A percentile compares a stretch with the other conserved stretches of the same genome.
Evolutionary conservation across 2,113 vertebrate genomes (phyloP).

Genomic region (Psittacula cyanocephala): DNA sequence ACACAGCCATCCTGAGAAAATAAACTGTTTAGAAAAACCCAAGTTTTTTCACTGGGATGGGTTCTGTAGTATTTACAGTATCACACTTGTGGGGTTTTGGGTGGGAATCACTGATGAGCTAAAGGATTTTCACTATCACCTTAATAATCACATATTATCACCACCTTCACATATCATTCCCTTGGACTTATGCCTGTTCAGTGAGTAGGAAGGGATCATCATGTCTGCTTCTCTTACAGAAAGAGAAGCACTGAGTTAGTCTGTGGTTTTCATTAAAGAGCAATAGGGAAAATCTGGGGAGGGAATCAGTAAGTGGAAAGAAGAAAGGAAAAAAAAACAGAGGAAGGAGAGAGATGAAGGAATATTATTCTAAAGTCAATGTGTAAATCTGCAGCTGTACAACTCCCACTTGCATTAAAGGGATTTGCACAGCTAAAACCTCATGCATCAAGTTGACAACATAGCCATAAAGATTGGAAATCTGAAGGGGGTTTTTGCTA

Average conservation of each 20-base stretch:
- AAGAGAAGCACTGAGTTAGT: background rate
- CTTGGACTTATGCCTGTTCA: background rate
- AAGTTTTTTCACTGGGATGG: background rate
- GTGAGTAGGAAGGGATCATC: background rate
- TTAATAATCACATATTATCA: background rate
- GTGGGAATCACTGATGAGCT: background rate
- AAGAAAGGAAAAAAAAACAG: background rate
- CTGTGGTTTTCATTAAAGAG: background rate
- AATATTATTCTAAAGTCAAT: constrained; percentile 51
- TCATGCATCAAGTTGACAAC: constrained; percentile 58
- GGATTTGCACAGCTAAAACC: constrained; percentile 59
- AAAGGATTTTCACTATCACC: constrained; percentile 3
- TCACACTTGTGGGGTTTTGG: background rate
- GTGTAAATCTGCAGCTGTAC: constrained; percentile 45
- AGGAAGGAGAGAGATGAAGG: background rate
- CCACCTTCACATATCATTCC: background rate
- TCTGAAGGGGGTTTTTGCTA: background rate
- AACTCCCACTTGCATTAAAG: constrained; percentile 57
- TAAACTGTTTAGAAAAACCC: background rate
- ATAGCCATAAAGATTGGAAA: constrained; percentile 33
- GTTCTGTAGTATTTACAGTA: background rate
- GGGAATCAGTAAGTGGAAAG: background rate
- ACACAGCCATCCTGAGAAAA: background rate
- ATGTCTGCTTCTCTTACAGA: background rate
- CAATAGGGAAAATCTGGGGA: background rate